Conservation (phyloP, 1,140 invertebrate genomes). For the Trialeurodes vaporariorum region DNA sequence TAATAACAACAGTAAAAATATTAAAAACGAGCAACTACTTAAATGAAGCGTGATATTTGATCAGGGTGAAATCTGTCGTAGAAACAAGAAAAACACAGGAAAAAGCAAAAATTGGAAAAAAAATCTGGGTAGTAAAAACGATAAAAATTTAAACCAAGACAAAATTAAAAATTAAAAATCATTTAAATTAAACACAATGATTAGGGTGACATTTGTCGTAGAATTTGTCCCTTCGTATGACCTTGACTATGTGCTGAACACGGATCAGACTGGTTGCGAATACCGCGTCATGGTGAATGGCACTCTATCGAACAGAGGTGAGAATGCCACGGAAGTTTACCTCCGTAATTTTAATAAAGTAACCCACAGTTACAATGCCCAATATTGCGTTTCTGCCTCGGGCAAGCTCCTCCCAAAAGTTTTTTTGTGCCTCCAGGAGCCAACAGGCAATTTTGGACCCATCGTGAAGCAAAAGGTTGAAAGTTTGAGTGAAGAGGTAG, state of each 20-base stretch:
- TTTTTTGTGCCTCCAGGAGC: slow-evolving; percentile 16
- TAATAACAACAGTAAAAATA: too few relatives aligned
- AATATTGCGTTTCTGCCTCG: slow-evolving; percentile 20
- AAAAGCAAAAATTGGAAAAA: too few relatives aligned
- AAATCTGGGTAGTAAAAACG: too few relatives aligned
- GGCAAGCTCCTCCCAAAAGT: slow-evolving; percentile 19
- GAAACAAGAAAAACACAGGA: too few relatives aligned
- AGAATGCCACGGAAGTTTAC: slow-evolving; percentile 9
- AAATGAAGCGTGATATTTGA: too few relatives aligned
- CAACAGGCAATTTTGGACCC: not conserved
- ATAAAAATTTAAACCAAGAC: too few relatives aligned
- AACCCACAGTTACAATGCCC: slow-evolving; percentile 23
- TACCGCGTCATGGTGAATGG: slow-evolving; percentile 10
- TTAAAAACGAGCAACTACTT: too few relatives aligned
- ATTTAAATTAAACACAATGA: too few relatives aligned
- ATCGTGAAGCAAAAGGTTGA: not conserved
- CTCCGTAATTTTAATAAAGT: slow-evolving; percentile 20
- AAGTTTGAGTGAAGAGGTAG: not conserved
- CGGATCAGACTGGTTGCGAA: slow-evolving; percentile 19
- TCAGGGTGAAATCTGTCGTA: too few relatives aligned
- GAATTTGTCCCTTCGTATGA: too few relatives aligned
- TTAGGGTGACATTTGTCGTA: slow-evolving; percentile 15
- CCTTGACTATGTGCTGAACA: slow-evolving; percentile 14
- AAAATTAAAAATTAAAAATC: too few relatives aligned
- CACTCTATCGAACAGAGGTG: slow-evolving; percentile 12